Evolutionary conservation across 2,797 vertebrate species (phyloP), one percentile per base, ranked within the genome.

Genomic region (Poeciliopsis gracilis): DNA sequence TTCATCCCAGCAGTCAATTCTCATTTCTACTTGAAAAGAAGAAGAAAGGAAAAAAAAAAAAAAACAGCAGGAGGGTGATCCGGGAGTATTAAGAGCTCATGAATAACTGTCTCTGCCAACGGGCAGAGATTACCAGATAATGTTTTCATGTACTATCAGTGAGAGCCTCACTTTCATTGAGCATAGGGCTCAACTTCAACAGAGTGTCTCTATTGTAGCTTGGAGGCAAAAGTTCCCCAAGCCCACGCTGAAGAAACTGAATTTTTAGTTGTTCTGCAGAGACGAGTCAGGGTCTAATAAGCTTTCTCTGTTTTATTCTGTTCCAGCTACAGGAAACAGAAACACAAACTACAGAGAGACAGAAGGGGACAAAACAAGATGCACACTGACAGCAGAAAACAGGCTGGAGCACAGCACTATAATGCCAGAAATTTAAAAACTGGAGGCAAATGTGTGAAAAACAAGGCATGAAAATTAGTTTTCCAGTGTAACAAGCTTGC

Each of bases 91-190:
- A 90, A 86, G 74, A 83, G 80, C 79, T 90, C 82, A 88, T 85
- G 87, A 90, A 90, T 82, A 87, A 78, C 11, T 59, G 79, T 77
- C 76, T 79, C 77, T 11, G 86, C 87, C 89, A 77, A 80, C 61
- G 72, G 88, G 78, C 89, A 89, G 47, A 90, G 89, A 89, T 92
- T 89, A 90, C 59, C 83, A 84, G 86, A 90, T 88, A 87, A 85
- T 86, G 88, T 91, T 88, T 88, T 77, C 79, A 41, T 84, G 88
- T 82, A 83, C 25, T 75, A 43, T 78, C 73, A 67, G 87, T 74
- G 82, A 84, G 79, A 84, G n/a, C 36, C 83, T 76, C 1, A 41
- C 82, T 75, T 75, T 82, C 61, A 57, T 28, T 57, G 75, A 84
- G 82, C n/a, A 18, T 49, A 16, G 28, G n/a, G 76, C 71, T 88